Evolutionary conservation across 1,140 invertebrate genomes (phyloP).

Genomic region (Sitobion miscanthi): DNA sequence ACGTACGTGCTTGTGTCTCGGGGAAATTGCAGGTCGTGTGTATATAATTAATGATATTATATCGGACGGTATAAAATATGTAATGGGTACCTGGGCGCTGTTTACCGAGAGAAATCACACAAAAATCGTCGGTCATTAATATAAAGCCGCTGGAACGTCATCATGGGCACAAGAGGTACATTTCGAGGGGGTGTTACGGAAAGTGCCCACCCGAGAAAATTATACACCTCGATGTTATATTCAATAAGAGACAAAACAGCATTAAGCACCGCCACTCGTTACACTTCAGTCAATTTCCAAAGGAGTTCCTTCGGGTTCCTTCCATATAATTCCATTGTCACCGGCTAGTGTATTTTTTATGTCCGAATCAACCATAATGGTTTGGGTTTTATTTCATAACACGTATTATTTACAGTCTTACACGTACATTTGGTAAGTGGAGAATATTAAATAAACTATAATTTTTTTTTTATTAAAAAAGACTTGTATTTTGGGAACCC

Average conservation of each 20-base stretch:
- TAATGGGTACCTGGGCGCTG: not conserved
- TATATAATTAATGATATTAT: not conserved
- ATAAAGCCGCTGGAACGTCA: not conserved
- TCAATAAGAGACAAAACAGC: not conserved
- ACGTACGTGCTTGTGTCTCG: not conserved
- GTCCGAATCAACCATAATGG: not conserved
- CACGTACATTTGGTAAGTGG: not conserved
- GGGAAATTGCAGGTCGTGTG: not conserved
- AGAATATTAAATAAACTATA: too few relatives aligned
- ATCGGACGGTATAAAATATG: not conserved
- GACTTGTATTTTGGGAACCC: not conserved
- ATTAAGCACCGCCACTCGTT: not conserved
- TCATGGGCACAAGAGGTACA: not conserved
- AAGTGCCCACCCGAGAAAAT: not conserved
- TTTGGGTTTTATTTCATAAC: too few relatives aligned
- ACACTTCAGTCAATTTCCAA: not conserved
- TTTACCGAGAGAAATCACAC: constrained; percentile 2
- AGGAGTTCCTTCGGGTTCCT: not conserved
- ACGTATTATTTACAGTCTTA: not conserved
- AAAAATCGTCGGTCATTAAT: not conserved
- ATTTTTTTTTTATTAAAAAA: not conserved
- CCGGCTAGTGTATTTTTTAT: not conserved
- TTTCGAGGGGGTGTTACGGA: not conserved
- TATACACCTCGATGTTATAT: not conserved
- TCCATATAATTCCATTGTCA: not conserved